Evolutionary conservation across 2,797 vertebrate genomes (phyloP).

Genomic region (Caiman crocodilus): DNA sequence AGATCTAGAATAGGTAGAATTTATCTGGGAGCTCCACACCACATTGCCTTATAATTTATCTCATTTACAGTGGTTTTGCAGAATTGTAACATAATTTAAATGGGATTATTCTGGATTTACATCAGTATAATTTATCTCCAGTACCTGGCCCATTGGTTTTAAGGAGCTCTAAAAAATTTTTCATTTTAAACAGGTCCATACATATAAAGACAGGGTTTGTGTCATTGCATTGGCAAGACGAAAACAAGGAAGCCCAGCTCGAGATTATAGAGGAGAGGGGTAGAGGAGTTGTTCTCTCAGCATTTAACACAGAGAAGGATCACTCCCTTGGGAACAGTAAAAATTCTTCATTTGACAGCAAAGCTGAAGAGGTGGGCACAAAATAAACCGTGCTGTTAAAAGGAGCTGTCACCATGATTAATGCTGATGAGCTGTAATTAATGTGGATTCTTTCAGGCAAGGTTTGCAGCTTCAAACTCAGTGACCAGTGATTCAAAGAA

Average conservation of each 20-base stretch:
- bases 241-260: slow-evolving; percentile 20
- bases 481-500: slow-evolving; percentile 48
- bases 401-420: slow-evolving; percentile 74
- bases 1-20: neutral
- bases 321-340: slow-evolving; percentile 65
- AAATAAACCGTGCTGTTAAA: slow-evolving; percentile 74
- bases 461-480: slow-evolving; percentile 38
- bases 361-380: slow-evolving; percentile 76
- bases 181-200: slow-evolving; percentile 14
- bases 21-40: neutral
- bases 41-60: neutral
- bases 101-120: neutral
- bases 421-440: slow-evolving; percentile 80
- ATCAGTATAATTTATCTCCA: neutral
- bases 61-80: neutral
- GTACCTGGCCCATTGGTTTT: neutral
- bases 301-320: slow-evolving; percentile 69
- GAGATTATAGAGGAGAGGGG: neutral
- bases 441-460: slow-evolving; percentile 71
- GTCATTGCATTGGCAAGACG: slow-evolving; percentile 58
- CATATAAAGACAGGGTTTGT: slow-evolving; percentile 34
- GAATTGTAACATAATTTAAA: neutral
- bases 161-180: neutral
- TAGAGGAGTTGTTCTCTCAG: slow-evolving; percentile 29
- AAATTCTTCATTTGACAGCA: slow-evolving; percentile 63